Evolutionary conservation across 2,797 vertebrate genomes (phyloP), one percentile per base, ranked within the genome.

Genomic region (Centropyge bicolor): DNA sequence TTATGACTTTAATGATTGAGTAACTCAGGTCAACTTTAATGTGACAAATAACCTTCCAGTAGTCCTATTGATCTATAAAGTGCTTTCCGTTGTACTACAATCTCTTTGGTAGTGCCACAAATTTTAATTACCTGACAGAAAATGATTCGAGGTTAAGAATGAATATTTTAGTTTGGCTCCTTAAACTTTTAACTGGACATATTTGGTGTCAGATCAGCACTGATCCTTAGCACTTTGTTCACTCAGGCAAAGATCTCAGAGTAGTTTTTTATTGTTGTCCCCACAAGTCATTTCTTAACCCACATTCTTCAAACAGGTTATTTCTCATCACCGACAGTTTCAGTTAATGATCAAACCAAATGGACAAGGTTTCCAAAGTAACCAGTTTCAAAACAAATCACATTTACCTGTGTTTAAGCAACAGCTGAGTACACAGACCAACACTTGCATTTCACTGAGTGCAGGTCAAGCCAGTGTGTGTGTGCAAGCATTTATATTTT

Each of bases 321-420:
- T 91, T 82, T 86, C 51, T 86, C 81, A 78, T 20, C 52, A 27
- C 27, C 85, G 85, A 90, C 84, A 86, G 65, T 22, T 80, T 16
- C 46, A 73, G 93, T 95, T 95, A 95, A 95, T 95, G 74, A 92
- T 95, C 89, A 94, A 92, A 86, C 94, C 82, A 43, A 81, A 57
- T 63, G 38, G 27, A 71, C 69, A 86, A 84, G 74, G 91, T 92
- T 92, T 83, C 91, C 90, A 84, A 67, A 88, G 91, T 79, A 82
- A 93, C 89, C 79, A 55, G 16, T 61, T 74, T 84, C 46, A 87
- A 87, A 90, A 93, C 76, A 93, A 85, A 84, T 74, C 69, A 77
- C 54, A 73, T 80, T 52, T 65, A 63, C 35, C 11, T 40, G 52
- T 40, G 70, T 76, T 86, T 87, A 68, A 85, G 84, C 74, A 86